Evolutionary conservation across 64 coral and sea anemone genomes (phyloP).

Genomic region (Pocillopora damicornis): DNA sequence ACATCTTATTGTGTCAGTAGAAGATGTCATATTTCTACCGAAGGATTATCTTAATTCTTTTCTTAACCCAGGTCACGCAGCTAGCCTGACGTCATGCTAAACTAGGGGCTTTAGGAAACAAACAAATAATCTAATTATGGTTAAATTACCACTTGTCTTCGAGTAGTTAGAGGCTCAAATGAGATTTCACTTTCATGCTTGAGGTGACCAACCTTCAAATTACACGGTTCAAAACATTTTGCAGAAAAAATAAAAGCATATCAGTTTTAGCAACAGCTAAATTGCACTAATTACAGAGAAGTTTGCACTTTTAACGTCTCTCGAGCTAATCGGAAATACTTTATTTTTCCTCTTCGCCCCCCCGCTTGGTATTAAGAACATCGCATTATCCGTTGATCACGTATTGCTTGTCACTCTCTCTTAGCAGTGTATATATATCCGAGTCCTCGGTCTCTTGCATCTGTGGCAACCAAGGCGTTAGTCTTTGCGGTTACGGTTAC

Average conservation of each 20-base stretch:
- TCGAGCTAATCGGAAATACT: slow-evolving; percentile 15
- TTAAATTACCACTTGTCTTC: slow-evolving; percentile 13
- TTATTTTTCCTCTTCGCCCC: slow-evolving; percentile 5
- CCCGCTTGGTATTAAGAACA: slow-evolving; percentile 18
- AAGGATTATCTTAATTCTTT: slow-evolving; percentile 35
- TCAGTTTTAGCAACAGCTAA: neutral
- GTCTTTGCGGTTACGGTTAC: neutral
- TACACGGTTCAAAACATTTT: neutral
- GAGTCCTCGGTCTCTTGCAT: neutral
- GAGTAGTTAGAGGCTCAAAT: neutral
- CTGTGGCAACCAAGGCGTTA: neutral
- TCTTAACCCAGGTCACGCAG: slow-evolving; percentile 35
- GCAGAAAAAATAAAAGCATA: neutral
- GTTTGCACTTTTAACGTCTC: neutral
- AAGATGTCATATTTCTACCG: slow-evolving; percentile 19
- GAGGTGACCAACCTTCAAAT: neutral
- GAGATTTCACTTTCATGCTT: neutral
- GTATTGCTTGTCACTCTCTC: slow-evolving; percentile 32
- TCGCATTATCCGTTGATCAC: slow-evolving; percentile 32
- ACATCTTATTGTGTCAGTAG: slow-evolving; percentile 37
- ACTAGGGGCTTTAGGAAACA: slow-evolving; percentile 2
- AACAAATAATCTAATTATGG: slow-evolving; percentile 43
- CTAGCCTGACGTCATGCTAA: slow-evolving; percentile 17
- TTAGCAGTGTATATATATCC: neutral
- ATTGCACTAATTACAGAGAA: neutral